Conservation (phyloP, 2,113 vertebrate genomes). For the Benitochromis conjunctus region DNA sequence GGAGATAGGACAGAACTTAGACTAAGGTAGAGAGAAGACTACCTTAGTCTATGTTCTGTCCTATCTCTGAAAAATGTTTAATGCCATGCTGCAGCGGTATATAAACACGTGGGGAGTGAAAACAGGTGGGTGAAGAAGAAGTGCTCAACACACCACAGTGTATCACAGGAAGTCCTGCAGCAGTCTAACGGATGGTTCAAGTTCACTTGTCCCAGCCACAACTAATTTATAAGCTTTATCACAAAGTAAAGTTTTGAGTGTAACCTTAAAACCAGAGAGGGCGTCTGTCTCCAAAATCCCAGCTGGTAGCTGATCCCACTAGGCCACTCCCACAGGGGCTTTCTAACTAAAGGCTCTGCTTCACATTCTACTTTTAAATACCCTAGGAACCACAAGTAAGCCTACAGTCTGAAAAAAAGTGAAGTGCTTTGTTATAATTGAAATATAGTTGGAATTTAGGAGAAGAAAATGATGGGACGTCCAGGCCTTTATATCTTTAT, state of each 20-base stretch:
- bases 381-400: background rate
- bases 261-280: background rate
- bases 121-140: background rate
- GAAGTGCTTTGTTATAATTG: background rate
- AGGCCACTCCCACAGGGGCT: too few species aligned
- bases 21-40: background rate
- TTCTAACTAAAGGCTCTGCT: background rate
- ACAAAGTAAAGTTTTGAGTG: background rate
- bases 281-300: background rate
- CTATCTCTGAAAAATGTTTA: background rate
- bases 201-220: background rate
- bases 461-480: background rate
- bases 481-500: background rate
- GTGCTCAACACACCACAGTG: background rate
- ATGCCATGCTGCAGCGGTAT: background rate
- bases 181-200: background rate
- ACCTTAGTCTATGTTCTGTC: too few species aligned
- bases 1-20: background rate
- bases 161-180: background rate
- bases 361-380: background rate
- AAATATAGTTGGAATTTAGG: background rate
- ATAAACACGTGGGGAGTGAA: background rate
- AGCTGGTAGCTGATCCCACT: background rate
- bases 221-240: background rate
- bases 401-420: background rate